Evolutionary conservation across 1,140 invertebrate species (phyloP), one percentile per base, ranked within the genome.

Genomic region (Drosophila ficusphila): DNA sequence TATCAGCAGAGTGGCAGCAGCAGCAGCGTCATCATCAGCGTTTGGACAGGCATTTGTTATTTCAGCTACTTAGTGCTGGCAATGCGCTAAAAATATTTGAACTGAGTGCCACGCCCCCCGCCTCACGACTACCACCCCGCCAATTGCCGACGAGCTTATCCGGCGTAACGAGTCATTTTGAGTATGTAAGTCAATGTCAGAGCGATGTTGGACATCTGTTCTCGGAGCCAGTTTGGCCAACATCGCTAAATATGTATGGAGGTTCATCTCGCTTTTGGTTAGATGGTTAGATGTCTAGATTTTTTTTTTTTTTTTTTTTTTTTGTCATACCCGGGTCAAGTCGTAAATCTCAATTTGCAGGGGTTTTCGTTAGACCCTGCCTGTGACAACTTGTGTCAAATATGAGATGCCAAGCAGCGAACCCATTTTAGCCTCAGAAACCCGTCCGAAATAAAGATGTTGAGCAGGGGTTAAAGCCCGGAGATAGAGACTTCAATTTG

Each of bases 141-240:
- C 36, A 2, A 2, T 16, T n/a, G 9, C 6, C 41, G 49, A 36
- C 51, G 21, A 31, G 53, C 60, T 67, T 65, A 47, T 38, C 33
- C 33, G 46, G 31, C 47, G 53, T 36, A 60, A 46, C 62, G 64
- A 68, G 39, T 41, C 57, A 39, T 73, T 64, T 73, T 64, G 47
- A 58, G 68, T 71, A 72, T 72, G 70, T 73, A 73, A 74, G 71
- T 74, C 71, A 74, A 57, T 74, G 71, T 74, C 71, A 73, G 57
- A 74, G 53, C 64, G 36, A 68, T 68, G 61, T 67, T 68, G 46
- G 68, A 60, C 68, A 72, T 46, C 41, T 71, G 53, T 58, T 46
- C 18, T 21, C 21, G 53, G 39, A 58, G 65, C 68, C 42, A 42
- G 48, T 53, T 56, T 51, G 46, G 53, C 36, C 41, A 62, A 53